Evolutionary conservation across 2,797 vertebrate species (phyloP).

Genomic region (Gymnoscopelus braueri): DNA sequence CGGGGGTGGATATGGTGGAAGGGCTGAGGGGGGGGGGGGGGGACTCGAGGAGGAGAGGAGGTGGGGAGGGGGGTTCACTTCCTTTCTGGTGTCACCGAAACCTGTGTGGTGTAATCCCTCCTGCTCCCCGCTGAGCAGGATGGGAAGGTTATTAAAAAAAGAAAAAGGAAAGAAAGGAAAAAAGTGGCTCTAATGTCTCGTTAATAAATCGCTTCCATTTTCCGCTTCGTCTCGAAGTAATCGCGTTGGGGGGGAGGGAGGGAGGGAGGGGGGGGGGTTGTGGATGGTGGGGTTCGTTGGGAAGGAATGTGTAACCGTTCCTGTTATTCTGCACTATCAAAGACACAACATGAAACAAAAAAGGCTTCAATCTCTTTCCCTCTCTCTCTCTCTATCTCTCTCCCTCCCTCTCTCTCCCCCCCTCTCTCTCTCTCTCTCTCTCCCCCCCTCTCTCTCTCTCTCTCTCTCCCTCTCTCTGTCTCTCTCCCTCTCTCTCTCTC

Average conservation of each 20-base stretch:
- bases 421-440: slow-evolving; percentile 41
- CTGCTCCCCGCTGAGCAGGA: slow-evolving; percentile 84
- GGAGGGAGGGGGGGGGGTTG: no score
- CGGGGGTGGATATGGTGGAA: slow-evolving; percentile 60
- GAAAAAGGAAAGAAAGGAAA: no score
- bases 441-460: slow-evolving; percentile 62
- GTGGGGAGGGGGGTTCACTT: slow-evolving; percentile 61
- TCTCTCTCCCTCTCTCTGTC: slow-evolving; percentile 45
- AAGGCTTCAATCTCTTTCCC: slow-evolving; percentile 46
- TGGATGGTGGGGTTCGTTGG: slow-evolving; percentile 5
- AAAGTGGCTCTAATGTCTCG: slow-evolving; percentile 87
- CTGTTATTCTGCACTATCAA: slow-evolving; percentile 73
- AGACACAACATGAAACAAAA: slow-evolving; percentile 65
- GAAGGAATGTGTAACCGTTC: slow-evolving; percentile 74
- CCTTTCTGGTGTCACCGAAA: slow-evolving; percentile 89
- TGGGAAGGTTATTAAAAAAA: slow-evolving; percentile 82
- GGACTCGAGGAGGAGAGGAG: no score
- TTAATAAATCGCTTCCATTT: slow-evolving; percentile 89
- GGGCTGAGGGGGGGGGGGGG: no score
- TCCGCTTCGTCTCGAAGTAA: slow-evolving; percentile 84
- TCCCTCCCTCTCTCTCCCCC: no score
- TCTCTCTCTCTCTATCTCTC: not conserved
- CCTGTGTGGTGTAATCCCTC: slow-evolving; percentile 86
- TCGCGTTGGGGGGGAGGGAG: slow-evolving; percentile 65
- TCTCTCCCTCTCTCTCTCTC: slow-evolving; percentile 38